Evolutionary conservation across 2,113 vertebrate species (phyloP), one percentile per base, ranked within the genome.

Genomic region (Salvelinus sp.): DNA sequence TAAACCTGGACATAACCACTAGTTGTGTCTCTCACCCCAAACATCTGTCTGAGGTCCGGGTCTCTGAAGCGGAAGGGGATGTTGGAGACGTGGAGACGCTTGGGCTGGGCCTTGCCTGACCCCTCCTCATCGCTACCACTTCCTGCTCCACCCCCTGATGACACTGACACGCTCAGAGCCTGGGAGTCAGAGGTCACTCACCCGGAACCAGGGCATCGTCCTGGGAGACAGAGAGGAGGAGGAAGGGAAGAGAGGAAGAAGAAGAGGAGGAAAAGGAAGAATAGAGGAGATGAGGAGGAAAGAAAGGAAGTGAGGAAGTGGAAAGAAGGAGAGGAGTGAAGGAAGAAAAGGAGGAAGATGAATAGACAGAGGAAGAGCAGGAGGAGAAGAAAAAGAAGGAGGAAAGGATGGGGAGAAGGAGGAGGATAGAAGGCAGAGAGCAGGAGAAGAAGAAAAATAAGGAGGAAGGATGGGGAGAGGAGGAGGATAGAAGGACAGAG

Each of bases 21-120:
- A 30, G 48, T 12, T 70, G 7, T 18, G n/a, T 44, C 6, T 72
- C 83, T 72, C 91, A 94, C 94, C 90, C 94, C 94, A 76, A 95
- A 95, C 94, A 95, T 95, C 85, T 95, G 94, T n/a, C 94, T 90
- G 33, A 95, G 91, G 86, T 95, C 94, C 0, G 94, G 94, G 82
- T 95, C 94, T 44, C 94, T 86, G 88, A 95, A 95, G 74, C 94
- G 91, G 79, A 95, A 95, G 0, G 94, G 94, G 87, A 95, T 95
- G 88, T 95, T 95, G 50, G 94, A 95, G 65, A 95, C 94, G 1
- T 95, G 94, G 48, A 95, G 93, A 58, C 94, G 91, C 79, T 95
- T 95, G 0, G 93, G 93, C 74, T 94, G 93, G 65, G 91, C 84
- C 68, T 95, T 94, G 33, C 88, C 89, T 48, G 89, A 87, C 54